phyloP scores from a whole-genome alignment of 2,113 vertebrate species.

The Hippopotamus amphibius region DNA sequence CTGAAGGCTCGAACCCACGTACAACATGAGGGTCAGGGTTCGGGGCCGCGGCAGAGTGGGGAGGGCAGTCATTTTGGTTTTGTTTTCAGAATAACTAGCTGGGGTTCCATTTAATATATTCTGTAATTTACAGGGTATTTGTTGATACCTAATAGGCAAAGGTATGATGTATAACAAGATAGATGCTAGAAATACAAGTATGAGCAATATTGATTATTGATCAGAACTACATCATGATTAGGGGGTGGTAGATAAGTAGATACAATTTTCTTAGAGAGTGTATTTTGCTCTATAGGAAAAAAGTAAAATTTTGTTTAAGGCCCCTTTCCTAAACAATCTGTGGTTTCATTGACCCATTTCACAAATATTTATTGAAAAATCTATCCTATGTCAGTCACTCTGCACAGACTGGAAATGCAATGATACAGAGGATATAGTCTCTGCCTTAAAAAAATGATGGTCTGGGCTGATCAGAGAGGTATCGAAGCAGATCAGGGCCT shows the following conservation, averaged over 20 bases:
- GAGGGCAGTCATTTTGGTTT: not conserved
- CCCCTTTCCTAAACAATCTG: slow-evolving; percentile 34
- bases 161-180: not conserved
- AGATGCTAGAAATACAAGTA: not conserved
- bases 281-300: not conserved
- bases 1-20: not conserved
- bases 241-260: not conserved
- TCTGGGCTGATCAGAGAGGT: not conserved
- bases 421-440: not conserved
- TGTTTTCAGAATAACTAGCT: not conserved
- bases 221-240: not conserved
- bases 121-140: not conserved
- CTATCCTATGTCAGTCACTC: not conserved
- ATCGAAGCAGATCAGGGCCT: not conserved
- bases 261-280: not conserved
- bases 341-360: slow-evolving; percentile 38
- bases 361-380: slow-evolving; percentile 19
- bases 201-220: not conserved
- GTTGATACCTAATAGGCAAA: not conserved
- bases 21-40: no score
- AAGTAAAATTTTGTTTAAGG: slow-evolving; percentile 25
- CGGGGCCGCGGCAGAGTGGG: fast-evolving
- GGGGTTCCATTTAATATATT: not conserved
- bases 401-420: not conserved
- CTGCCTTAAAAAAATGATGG: not conserved